Evolutionary conservation across 2,113 vertebrate species (phyloP).

Genomic region (Microcebus murinus): DNA sequence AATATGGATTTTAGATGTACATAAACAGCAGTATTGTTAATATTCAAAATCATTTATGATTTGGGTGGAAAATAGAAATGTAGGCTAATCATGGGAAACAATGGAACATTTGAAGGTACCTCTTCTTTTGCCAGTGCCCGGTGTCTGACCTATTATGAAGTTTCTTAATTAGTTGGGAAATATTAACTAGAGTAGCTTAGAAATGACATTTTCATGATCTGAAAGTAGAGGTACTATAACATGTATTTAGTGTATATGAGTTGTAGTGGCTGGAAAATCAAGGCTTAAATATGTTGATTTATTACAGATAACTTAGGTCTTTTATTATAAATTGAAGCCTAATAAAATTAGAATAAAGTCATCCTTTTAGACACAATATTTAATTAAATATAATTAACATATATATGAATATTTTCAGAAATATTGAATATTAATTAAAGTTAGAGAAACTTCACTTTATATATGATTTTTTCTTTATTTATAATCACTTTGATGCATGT

Average conservation of each 20-base stretch:
- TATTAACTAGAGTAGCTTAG: neutral
- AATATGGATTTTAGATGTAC: neutral
- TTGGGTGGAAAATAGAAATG: neutral
- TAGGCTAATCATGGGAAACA: neutral
- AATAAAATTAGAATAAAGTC: neutral
- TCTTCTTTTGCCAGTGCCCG: neutral
- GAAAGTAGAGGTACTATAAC: neutral
- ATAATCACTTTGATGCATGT: neutral
- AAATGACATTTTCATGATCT: neutral
- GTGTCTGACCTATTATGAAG: neutral
- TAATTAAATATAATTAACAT: neutral
- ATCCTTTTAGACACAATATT: neutral
- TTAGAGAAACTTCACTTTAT: neutral
- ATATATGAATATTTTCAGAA: neutral
- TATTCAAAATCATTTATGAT: neutral
- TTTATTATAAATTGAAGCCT: neutral
- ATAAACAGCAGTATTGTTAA: neutral
- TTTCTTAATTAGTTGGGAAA: neutral
- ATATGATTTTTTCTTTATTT: neutral
- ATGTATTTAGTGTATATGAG: neutral
- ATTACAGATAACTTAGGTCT: neutral
- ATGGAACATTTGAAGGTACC: neutral
- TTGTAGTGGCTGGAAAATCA: neutral
- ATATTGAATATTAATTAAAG: conserved; percentile 4
- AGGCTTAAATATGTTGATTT: neutral